A percentile compares a stretch with the other conserved stretches of the same genome.
Evolutionary conservation across 2,113 vertebrate species (phyloP).

Genomic region (Osmerus mordax): DNA sequence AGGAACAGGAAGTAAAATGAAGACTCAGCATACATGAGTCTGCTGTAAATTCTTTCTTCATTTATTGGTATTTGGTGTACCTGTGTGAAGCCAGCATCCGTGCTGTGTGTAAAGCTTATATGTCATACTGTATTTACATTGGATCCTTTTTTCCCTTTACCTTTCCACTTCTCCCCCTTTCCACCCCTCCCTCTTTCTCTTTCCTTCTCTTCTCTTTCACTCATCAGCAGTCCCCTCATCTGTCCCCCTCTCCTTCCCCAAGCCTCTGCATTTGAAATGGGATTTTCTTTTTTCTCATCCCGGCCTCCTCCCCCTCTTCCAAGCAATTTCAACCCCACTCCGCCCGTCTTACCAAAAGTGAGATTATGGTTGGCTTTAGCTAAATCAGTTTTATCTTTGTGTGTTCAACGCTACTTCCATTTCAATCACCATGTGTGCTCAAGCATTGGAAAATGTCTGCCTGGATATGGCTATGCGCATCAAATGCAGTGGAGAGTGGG

Average conservation of each 20-base stretch:
- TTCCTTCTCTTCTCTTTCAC: neutral
- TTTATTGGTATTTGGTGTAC: no score
- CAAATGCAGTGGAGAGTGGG: neutral
- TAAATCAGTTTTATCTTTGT: conserved; percentile 48
- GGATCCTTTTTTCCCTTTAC: no score
- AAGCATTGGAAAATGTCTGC: conserved; percentile 32
- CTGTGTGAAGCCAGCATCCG: no score
- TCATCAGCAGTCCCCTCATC: neutral
- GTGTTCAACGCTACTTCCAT: conserved; percentile 41
- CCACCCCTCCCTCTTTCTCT: neutral
- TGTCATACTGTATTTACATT: no score
- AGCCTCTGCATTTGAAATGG: conserved; percentile 25
- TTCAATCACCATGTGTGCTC: conserved; percentile 45
- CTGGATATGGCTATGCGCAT: conserved; percentile 4
- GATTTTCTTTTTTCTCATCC: conserved; percentile 20
- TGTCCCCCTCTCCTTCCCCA: conserved; percentile 15
- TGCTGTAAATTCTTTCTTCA: no score
- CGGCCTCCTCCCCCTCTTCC: neutral
- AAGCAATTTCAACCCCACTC: conserved; percentile 11
- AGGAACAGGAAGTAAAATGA: no score
- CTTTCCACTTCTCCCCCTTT: no score
- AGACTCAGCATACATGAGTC: no score
- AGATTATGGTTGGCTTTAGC: conserved; percentile 45
- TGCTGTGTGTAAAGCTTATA: no score
- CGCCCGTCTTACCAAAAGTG: conserved; percentile 24